phyloP scores from a whole-genome alignment of 2,888 invertebrate species.

The Ectemnius cavifrons region DNA sequence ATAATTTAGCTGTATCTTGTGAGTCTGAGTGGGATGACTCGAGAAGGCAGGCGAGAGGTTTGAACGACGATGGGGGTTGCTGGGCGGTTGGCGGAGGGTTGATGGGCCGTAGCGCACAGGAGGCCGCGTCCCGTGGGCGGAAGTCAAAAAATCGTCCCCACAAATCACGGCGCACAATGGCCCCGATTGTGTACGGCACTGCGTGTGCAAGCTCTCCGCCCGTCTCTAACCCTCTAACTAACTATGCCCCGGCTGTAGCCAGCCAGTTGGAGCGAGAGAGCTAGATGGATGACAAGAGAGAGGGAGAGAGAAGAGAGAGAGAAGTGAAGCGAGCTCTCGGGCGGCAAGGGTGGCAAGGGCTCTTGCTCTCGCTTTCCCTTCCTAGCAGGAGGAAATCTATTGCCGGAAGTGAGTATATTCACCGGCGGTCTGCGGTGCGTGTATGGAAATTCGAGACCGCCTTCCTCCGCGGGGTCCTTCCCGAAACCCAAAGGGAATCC shows the following conservation, averaged over 20 bases:
- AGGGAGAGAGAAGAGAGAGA: conserved; percentile 28
- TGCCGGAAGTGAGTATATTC: conserved; percentile 77
- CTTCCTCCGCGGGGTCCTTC: conserved; percentile 57
- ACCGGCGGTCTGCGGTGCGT: conserved; percentile 68
- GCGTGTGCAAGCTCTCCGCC: conserved; percentile 47
- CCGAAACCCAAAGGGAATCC: conserved; percentile 60
- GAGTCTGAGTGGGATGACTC: conserved; percentile 45
- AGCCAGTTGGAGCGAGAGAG: conserved; percentile 20
- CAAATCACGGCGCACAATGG: conserved; percentile 77
- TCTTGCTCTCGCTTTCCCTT: conserved; percentile 31
- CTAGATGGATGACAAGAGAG: conserved; percentile 21
- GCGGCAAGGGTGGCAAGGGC: conserved; percentile 50
- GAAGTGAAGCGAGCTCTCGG: conserved; percentile 24
- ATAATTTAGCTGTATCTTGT: conserved; percentile 69
- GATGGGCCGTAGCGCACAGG: conserved; percentile 30
- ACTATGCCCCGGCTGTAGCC: conserved; percentile 61
- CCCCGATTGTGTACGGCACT: conserved; percentile 73
- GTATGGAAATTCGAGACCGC: conserved; percentile 74
- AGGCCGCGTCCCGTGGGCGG: conserved; percentile 60
- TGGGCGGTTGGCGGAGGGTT: conserved; percentile 33
- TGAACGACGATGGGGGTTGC: neutral
- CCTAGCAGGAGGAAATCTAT: conserved; percentile 73
- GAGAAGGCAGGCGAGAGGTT: conserved; percentile 9
- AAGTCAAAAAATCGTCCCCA: conserved; percentile 77
- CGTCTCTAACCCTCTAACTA: conserved; percentile 66